Conservation (phyloP, 2,797 vertebrate species). For the Pseudochirops cupreus region DNA sequence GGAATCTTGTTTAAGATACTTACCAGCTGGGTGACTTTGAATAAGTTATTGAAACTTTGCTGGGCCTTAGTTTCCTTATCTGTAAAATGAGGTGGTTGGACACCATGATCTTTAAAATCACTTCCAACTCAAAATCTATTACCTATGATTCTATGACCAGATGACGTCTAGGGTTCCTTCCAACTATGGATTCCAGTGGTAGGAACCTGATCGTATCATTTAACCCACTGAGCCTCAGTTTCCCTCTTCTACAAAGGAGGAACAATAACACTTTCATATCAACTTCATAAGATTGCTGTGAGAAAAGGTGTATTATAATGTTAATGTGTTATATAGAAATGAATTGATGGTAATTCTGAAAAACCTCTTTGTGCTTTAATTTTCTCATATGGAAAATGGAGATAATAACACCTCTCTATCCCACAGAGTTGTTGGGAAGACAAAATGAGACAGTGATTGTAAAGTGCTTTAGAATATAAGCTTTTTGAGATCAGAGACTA, state of each 20-base stretch:
- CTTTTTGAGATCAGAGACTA: neutral
- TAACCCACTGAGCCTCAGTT: neutral
- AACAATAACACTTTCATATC: neutral
- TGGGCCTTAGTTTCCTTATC: neutral
- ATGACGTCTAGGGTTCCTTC: neutral
- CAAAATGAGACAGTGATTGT: neutral
- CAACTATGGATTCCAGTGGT: neutral
- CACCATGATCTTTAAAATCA: neutral
- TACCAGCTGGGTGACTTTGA: neutral
- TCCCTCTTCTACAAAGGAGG: neutral
- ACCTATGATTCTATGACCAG: neutral
- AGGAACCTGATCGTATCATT: neutral
- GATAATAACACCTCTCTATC: neutral
- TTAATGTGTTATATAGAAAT: neutral
- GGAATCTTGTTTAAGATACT: neutral
- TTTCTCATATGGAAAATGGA: neutral
- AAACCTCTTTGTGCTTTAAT: neutral
- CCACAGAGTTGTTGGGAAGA: neutral
- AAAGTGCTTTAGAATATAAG: neutral
- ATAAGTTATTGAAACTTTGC: neutral
- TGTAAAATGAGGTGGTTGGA: neutral
- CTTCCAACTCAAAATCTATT: neutral
- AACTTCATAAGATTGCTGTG: neutral
- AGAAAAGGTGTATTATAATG: too few relatives aligned
- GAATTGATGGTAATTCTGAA: neutral